Evolutionary conservation across 2,888 invertebrate species (phyloP).

Genomic region (Deilephila elpenor): DNA sequence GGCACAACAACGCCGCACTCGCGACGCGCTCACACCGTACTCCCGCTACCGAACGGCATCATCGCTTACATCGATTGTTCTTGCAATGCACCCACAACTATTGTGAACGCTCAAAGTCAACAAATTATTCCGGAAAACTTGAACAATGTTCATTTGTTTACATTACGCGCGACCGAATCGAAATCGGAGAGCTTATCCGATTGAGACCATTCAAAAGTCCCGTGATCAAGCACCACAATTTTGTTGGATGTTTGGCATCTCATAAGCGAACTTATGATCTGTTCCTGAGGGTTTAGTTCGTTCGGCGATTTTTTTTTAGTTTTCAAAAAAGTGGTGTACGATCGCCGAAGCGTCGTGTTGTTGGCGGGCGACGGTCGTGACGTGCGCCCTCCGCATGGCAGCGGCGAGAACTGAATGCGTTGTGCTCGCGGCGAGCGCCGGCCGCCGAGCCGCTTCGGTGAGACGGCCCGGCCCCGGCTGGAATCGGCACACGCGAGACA

Average conservation of each 20-base stretch:
- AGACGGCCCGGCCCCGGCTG: slow-evolving; percentile 54
- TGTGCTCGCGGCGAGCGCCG: slow-evolving; percentile 13
- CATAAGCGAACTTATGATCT: slow-evolving; percentile 74
- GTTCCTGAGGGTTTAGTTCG: slow-evolving; percentile 73
- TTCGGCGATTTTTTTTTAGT: slow-evolving; percentile 75
- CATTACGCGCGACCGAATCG: slow-evolving; percentile 69
- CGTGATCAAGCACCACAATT: slow-evolving; percentile 72
- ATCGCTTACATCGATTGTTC: slow-evolving; percentile 49
- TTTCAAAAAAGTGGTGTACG: slow-evolving; percentile 71
- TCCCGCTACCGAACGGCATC: slow-evolving; percentile 50
- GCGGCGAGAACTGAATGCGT: slow-evolving; percentile 68
- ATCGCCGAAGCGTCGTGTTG: slow-evolving; percentile 65
- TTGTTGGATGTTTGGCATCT: slow-evolving; percentile 71
- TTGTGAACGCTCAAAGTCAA: slow-evolving; percentile 58
- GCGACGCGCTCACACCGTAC: slow-evolving; percentile 51
- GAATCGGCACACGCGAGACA: slow-evolving; percentile 62
- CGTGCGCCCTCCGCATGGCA: slow-evolving; percentile 77
- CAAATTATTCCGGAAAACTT: slow-evolving; percentile 71
- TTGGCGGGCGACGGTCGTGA: slow-evolving; percentile 58
- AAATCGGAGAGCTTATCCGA: slow-evolving; percentile 68
- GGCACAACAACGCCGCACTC: slow-evolving; percentile 64
- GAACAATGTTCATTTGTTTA: slow-evolving; percentile 76
- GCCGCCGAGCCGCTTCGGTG: slow-evolving; percentile 45
- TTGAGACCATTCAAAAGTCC: slow-evolving; percentile 64
- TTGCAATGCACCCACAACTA: slow-evolving; percentile 53